Evolutionary conservation across 2,888 invertebrate species (phyloP).

Genomic region (Octonoba sinensis): DNA sequence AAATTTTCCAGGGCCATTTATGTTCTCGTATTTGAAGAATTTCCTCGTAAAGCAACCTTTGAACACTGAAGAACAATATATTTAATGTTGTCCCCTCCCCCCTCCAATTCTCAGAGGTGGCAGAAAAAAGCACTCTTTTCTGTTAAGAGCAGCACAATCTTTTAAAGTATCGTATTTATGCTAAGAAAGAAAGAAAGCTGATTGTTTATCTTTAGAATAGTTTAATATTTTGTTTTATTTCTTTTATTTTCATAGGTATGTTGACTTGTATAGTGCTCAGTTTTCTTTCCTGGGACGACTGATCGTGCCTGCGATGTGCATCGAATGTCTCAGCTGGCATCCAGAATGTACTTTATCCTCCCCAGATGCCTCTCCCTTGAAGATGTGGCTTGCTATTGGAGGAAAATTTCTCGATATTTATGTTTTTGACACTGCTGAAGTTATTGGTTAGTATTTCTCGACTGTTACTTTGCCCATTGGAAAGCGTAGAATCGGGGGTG

Average conservation of each 20-base stretch:
- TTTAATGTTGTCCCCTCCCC: too few species aligned
- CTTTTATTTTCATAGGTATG: conserved; percentile 68
- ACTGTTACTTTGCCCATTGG: too few species aligned
- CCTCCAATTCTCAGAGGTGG: too few species aligned
- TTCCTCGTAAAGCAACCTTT: too few species aligned
- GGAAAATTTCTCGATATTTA: conserved; percentile 74
- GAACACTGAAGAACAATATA: too few species aligned
- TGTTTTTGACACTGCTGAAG: conserved; percentile 72
- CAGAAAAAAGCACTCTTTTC: too few species aligned
- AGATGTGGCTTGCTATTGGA: conserved; percentile 78
- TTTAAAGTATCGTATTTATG: too few species aligned
- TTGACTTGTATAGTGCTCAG: conserved; percentile 70
- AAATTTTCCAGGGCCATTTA: too few species aligned
- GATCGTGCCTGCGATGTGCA: conserved; percentile 76
- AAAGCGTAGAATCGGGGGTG: too few species aligned
- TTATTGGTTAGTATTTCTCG: conserved; percentile 30
- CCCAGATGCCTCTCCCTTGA: conserved; percentile 74
- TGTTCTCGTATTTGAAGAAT: too few species aligned
- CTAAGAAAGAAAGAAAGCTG: conserved; percentile 67
- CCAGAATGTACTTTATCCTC: conserved; percentile 76
- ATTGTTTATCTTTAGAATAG: conserved; percentile 67
- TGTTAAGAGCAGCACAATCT: too few species aligned
- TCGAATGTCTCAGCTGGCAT: conserved; percentile 81
- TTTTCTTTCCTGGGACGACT: conserved; percentile 72
- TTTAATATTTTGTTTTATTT: conserved; percentile 4